A percentile compares a stretch with the other conserved stretches of the same genome.
Evolutionary conservation across 2,888 invertebrate genomes (phyloP).

Genomic region (Lymantria monacha): DNA sequence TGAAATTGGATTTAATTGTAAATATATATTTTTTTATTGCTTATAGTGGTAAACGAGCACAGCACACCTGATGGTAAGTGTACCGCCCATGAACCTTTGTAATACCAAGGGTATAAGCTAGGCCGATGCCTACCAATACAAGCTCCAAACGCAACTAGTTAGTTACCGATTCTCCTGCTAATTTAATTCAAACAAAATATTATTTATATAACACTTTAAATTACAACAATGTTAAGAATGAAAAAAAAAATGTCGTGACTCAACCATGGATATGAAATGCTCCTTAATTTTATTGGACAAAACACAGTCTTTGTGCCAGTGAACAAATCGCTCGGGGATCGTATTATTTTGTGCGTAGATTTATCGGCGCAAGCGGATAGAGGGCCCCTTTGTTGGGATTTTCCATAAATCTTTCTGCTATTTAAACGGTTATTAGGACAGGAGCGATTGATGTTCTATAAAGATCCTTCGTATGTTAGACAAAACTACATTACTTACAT

Average conservation of each 20-base stretch:
- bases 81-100: too few species aligned
- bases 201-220: too few species aligned
- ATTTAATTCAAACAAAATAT: too few species aligned
- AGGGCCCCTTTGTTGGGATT: conserved; percentile 73
- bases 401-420: conserved; percentile 76
- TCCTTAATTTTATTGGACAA: conserved; percentile 71
- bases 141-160: too few species aligned
- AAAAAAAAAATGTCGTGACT: conserved; percentile 31
- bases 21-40: too few species aligned
- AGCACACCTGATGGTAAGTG: too few species aligned
- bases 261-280: conserved; percentile 34
- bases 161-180: too few species aligned
- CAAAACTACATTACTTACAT: conserved; percentile 36
- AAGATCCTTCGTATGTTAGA: conserved; percentile 46
- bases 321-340: conserved; percentile 73
- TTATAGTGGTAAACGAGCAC: too few species aligned
- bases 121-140: too few species aligned
- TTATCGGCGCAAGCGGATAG: conserved; percentile 70
- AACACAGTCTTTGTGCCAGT: conserved; percentile 68
- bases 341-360: conserved; percentile 78
- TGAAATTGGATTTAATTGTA: too few species aligned
- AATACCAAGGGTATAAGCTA: too few species aligned
- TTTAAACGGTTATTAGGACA: conserved; percentile 78
- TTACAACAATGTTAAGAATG: too few species aligned
- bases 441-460: conserved; percentile 68